phyloP scores from a whole-genome alignment of 2,797 vertebrate genomes.

The Clarias pachynema region DNA sequence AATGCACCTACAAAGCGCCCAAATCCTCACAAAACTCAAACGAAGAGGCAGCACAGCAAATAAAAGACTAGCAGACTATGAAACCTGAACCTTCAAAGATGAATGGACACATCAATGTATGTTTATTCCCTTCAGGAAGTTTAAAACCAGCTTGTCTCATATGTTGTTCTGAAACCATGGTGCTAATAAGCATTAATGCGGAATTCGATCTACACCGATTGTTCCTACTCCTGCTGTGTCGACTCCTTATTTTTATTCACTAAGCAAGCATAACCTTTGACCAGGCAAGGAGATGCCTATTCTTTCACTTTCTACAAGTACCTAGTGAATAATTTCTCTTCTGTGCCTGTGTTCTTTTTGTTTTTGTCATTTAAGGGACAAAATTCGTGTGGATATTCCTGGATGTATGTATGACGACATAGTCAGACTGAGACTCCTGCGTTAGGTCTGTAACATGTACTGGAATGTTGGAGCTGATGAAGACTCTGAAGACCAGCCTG shows the following conservation, averaged over 20 bases:
- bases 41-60: too few relatives aligned
- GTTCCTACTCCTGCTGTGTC: neutral
- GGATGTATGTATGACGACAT: neutral
- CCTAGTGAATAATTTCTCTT: neutral
- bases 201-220: too few relatives aligned
- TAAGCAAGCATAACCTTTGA: neutral
- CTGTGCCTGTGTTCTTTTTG: neutral
- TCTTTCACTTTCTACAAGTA: neutral
- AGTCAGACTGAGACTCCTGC: neutral
- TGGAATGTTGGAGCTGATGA: constrained; percentile 85
- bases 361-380: neutral
- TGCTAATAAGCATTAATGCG: neutral
- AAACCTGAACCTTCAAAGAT: too few relatives aligned
- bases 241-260: neutral
- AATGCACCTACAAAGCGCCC: too few relatives aligned
- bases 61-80: too few relatives aligned
- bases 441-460: constrained; percentile 77
- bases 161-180: too few relatives aligned
- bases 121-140: too few relatives aligned
- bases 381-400: neutral
- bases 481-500: constrained; percentile 67
- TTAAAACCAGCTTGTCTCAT: too few relatives aligned
- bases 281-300: neutral
- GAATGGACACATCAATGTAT: too few relatives aligned
- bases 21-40: too few relatives aligned